Evolutionary conservation across 2,113 vertebrate genomes (phyloP).

Genomic region (Antechinus flavipes): DNA sequence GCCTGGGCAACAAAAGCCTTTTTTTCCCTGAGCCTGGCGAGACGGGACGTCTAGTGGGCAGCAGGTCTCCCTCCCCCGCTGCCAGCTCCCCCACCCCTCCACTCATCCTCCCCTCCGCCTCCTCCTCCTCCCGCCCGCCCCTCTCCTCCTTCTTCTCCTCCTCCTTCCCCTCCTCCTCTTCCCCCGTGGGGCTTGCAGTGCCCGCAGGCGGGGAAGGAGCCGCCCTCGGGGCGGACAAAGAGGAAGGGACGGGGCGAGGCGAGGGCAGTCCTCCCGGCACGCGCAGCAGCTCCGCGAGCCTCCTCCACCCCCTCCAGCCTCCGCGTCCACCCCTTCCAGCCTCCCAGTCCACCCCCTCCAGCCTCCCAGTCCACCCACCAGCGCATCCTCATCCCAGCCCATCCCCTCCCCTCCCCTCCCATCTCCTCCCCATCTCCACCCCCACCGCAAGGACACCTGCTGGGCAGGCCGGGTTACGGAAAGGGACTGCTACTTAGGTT

Average conservation of each 20-base stretch:
- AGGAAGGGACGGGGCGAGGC: conserved; percentile 39
- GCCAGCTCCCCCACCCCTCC: conserved; percentile 64
- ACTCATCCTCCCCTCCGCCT: conserved; percentile 61
- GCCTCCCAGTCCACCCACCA: neutral
- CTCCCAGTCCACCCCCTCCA: neutral
- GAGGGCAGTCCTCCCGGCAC: conserved; percentile 60
- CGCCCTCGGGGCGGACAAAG: conserved; percentile 64
- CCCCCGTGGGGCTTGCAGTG: conserved; percentile 32
- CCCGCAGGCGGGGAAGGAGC: conserved; percentile 68
- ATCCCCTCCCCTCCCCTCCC: neutral
- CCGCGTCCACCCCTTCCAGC: neutral
- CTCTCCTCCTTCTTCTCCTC: conserved; percentile 42
- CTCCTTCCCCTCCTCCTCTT: conserved; percentile 38
- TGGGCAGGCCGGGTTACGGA: neutral
- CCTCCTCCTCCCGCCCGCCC: conserved; percentile 61
- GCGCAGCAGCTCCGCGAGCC: conserved; percentile 63
- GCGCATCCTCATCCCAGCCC: neutral
- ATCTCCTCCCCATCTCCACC: neutral
- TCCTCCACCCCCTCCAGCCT: conserved; percentile 13
- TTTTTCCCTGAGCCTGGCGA: neutral
- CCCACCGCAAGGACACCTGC: conserved; percentile 53
- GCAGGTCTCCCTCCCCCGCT: conserved; percentile 48
- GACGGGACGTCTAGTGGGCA: neutral
- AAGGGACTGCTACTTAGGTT: neutral
- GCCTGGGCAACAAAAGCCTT: conserved; percentile 19